A percentile compares a stretch with the other conserved stretches of the same genome.
phyloP scores from a whole-genome alignment of 2,797 vertebrate species.

The Ara ararauna region DNA sequence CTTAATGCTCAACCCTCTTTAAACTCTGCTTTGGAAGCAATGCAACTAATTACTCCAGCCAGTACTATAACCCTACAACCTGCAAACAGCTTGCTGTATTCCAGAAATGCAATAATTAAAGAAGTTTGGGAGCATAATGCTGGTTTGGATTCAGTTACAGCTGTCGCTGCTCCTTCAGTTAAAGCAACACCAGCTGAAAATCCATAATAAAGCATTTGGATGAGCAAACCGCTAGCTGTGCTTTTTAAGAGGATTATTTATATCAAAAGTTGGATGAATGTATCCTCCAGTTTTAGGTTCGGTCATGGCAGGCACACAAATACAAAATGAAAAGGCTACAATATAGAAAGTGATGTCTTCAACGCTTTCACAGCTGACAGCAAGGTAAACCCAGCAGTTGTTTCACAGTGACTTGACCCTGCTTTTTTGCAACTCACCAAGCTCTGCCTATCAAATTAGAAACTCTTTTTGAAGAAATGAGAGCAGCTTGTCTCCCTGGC shows the following conservation, averaged over 20 bases:
- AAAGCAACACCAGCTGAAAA: constrained; percentile 54
- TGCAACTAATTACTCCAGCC: neutral
- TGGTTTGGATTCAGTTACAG: constrained; percentile 32
- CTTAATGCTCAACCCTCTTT: neutral
- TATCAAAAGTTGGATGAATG: constrained; percentile 53
- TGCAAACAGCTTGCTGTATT: neutral
- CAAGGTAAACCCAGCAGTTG: constrained; percentile 44
- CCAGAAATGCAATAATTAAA: constrained; percentile 41
- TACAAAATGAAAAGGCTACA: neutral
- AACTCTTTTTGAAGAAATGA: constrained; percentile 62
- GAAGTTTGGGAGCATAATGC: constrained; percentile 39
- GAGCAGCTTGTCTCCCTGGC: constrained; percentile 69
- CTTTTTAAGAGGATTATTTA: constrained; percentile 67
- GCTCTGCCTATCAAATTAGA: constrained; percentile 68
- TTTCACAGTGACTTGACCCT: constrained; percentile 31
- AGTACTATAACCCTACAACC: neutral
- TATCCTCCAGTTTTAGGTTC: constrained; percentile 8
- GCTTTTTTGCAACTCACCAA: constrained; percentile 43
- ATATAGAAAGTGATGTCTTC: neutral
- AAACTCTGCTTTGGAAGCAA: neutral
- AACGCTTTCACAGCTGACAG: constrained; percentile 18
- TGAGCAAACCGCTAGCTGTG: constrained; percentile 49
- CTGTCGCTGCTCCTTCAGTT: constrained; percentile 36
- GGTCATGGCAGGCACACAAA: neutral
- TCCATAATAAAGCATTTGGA: constrained; percentile 43